Conservation (phyloP, 2,113 vertebrate species). For the Bufo gargarizans region DNA sequence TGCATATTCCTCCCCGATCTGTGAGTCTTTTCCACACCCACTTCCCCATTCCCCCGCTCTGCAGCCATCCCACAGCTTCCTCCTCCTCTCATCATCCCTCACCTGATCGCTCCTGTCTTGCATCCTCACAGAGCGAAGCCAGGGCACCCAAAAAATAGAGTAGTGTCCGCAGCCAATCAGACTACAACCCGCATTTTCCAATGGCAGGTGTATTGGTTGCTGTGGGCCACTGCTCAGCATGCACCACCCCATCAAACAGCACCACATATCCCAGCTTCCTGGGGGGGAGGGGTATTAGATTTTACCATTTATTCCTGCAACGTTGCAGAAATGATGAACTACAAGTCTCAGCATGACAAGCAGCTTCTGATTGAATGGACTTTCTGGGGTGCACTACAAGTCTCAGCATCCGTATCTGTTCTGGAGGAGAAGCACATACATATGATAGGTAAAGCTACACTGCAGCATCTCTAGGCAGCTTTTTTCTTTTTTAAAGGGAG, state of each 20-base stretch:
- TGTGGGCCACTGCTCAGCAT: too few relatives aligned
- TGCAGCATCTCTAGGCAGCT: too few relatives aligned
- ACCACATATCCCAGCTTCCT: not conserved
- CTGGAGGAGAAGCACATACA: too few relatives aligned
- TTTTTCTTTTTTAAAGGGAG: not conserved
- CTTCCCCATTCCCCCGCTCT: conserved; percentile 27
- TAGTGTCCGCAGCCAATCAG: not conserved
- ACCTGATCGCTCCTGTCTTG: conserved; percentile 3
- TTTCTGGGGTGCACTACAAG: not conserved
- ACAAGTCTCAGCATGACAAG: not conserved
- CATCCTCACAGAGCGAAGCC: not conserved
- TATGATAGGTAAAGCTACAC: too few relatives aligned
- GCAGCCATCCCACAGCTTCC: not conserved
- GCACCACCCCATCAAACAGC: not conserved
- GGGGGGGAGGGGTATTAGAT: not conserved
- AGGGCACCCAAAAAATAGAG: not conserved
- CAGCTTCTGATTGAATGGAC: too few relatives aligned
- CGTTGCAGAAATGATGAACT: not conserved
- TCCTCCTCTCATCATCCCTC: not conserved
- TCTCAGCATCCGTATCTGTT: not conserved
- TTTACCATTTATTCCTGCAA: not conserved
- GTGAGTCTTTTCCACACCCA: conserved; percentile 8
- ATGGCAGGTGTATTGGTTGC: too few relatives aligned
- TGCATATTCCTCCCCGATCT: not conserved
- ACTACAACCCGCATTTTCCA: not conserved